These are phyloP conservation scores for Blastomussa wellsi DNA, from an alignment of 92 coral and sea anemone genomes.

Conservation along the genomic window DNA sequence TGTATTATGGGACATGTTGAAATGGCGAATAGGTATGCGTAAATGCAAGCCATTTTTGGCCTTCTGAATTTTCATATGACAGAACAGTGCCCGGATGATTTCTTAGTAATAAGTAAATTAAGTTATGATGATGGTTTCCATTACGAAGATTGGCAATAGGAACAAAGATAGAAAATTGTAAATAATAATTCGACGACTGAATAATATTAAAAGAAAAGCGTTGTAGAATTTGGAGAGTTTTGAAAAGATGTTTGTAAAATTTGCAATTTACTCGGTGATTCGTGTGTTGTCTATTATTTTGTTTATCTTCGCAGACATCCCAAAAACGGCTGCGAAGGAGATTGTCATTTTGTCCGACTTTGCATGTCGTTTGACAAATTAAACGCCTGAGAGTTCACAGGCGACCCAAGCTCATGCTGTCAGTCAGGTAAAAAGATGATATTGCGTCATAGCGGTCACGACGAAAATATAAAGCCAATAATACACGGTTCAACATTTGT, in stretches of 20 bases:
- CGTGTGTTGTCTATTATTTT: no score
- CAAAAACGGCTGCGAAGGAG: no score
- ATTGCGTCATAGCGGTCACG: no score
- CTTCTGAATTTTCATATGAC: neutral
- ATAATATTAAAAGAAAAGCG: neutral
- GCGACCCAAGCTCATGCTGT: no score
- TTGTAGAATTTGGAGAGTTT: neutral
- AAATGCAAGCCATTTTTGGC: neutral
- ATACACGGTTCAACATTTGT: no score
- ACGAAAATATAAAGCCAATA: no score
- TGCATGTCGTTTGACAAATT: neutral
- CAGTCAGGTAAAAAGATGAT: no score
- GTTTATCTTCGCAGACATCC: no score
- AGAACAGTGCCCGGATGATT: neutral
- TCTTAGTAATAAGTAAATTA: neutral
- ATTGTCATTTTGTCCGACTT: neutral
- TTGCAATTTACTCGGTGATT: neutral
- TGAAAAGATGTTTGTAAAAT: neutral
- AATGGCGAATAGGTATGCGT: neutral
- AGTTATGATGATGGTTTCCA: neutral
- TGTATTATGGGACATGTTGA: no score
- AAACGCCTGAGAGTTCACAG: neutral
- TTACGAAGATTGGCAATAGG: neutral
- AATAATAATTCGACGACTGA: slow-evolving; percentile 13
- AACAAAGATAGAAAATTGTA: neutral